These are phyloP conservation scores for Microtus montanus DNA, from an alignment of 2,113 vertebrate genomes.

Conservation along the genomic window DNA sequence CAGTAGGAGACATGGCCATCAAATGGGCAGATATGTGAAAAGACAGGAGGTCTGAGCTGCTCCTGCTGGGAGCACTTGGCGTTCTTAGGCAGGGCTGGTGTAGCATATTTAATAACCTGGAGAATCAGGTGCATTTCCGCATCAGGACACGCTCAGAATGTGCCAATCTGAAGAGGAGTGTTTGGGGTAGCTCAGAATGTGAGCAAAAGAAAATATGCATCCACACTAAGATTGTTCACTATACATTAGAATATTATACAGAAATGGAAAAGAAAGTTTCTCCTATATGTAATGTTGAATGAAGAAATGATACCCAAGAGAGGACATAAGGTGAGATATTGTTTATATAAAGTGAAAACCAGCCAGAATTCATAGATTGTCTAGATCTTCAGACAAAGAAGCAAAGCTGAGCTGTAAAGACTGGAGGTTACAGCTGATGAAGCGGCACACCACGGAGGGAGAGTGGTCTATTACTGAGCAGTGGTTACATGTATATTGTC, in stretches of 20 bases:
- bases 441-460: no score
- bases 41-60: neutral
- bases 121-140: neutral
- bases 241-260: neutral
- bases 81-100: neutral
- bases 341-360: neutral
- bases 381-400: neutral
- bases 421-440: no score
- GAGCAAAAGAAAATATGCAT: neutral
- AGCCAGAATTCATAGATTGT: neutral
- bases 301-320: neutral
- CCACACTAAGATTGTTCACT: neutral
- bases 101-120: neutral
- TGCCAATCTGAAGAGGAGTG: neutral
- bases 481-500: neutral
- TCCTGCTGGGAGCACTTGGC: neutral
- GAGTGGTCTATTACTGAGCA: neutral
- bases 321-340: neutral
- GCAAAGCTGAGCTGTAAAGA: neutral
- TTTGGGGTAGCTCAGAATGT: neutral
- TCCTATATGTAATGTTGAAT: neutral
- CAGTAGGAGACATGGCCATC: neutral
- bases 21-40: neutral
- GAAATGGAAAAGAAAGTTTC: conserved; percentile 12
- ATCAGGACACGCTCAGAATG: neutral